These are phyloP conservation scores for Phoebastria nigripes DNA, from an alignment of 2,797 vertebrate genomes.

Conservation along the genomic window DNA sequence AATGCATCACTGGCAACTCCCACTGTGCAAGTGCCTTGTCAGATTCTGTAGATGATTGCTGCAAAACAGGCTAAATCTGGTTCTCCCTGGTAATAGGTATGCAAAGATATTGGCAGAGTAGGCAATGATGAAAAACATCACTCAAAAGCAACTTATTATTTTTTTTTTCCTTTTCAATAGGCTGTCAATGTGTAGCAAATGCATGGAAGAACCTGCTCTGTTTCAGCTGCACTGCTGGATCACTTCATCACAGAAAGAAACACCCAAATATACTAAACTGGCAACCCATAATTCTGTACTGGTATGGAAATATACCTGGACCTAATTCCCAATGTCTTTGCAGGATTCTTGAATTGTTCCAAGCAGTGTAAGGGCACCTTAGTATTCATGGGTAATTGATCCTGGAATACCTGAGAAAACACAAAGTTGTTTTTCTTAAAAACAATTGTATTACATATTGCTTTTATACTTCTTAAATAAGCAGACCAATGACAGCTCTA, in stretches of 20 bases:
- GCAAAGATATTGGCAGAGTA: background rate
- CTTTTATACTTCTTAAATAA: background rate
- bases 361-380: background rate
- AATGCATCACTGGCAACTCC: background rate
- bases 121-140: background rate
- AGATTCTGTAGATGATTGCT: background rate
- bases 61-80: background rate
- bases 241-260: background rate
- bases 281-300: background rate
- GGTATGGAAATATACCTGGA: background rate
- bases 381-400: background rate
- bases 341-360: background rate
- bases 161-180: background rate
- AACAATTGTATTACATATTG: background rate
- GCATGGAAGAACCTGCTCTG: background rate
- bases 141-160: background rate
- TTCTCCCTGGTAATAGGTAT: background rate
- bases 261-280: background rate
- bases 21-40: background rate
- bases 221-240: background rate
- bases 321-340: background rate
- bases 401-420: background rate
- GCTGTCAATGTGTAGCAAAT: background rate
- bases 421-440: background rate
- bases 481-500: background rate